Base-by-base conservation (phyloP, 2,888 invertebrate genomes). In the Alloscopus bannaensis region DNA sequence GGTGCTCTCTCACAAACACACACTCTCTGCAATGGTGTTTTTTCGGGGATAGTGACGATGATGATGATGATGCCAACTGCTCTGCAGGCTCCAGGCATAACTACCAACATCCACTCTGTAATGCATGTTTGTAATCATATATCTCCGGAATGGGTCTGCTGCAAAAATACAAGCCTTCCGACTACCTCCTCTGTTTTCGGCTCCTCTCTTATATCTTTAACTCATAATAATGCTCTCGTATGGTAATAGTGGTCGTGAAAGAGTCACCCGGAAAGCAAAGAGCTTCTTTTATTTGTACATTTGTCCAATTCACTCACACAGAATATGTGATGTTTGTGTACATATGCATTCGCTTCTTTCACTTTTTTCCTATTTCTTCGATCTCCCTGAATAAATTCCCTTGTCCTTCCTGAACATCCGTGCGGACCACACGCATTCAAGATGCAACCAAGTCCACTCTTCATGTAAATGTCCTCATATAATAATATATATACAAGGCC, bases 1-100 rank as follows among this genome's bases (percentile, higher is more conserved):
- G 81, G 78, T 81, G 79, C 79, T 79, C 70, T 65, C 29, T 59
- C n/a, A n/a, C n/a, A n/a, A n/a, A n/a, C n/a, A n/a, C n/a, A n/a
- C n/a, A n/a, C 47, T 59, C 59, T 60, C 60, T 36, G 26, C 55
- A 36, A 20, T 31, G 42, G 16, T 28, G 47, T 42, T 40, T 20
- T 42, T 18, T 47, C n/a, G n/a, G 36, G 36, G 71, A 47, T 70
- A 29, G 59, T 45, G 16, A 28, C 22, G 31, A 18, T 52, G 31
- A 8, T n/a, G 29, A 28, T 22, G 65, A 45, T 29, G 59, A 65
- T 65, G 45, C 65, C 47, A 65, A 73, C 65, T 73, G 47, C 47
- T 45, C 36, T 73, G 73, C 45, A 45, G 31, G 73, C 65, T 45
- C 64, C 1, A 72, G 64, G 72, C 72, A 45, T 45, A 64, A 52